phyloP scores from a whole-genome alignment of 2,113 vertebrate species.

The Chionodraco myersi region DNA sequence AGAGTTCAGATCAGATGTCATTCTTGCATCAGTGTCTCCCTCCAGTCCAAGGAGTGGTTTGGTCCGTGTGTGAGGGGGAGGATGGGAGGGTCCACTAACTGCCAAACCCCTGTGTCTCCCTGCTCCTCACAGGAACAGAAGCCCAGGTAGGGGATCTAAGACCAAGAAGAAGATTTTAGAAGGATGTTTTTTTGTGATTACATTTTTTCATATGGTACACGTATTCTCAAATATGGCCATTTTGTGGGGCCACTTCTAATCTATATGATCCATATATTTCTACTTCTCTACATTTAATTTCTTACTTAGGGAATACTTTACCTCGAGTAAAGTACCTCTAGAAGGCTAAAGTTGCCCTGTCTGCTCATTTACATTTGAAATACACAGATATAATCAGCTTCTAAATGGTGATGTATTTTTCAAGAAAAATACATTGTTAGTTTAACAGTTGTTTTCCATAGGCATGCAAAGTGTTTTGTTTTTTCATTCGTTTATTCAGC shows the following conservation, averaged over 20 bases:
- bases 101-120: conserved; percentile 93
- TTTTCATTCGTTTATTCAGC: not conserved
- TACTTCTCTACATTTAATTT: not conserved
- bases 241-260: not conserved
- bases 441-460: no score
- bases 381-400: no score
- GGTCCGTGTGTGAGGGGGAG: conserved; percentile 96
- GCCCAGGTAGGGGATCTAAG: conserved; percentile 94
- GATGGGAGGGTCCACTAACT: conserved; percentile 95
- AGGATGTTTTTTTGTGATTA: not conserved
- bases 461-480: no score
- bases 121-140: conserved; percentile 95
- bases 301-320: no score
- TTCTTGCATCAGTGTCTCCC: conserved; percentile 93
- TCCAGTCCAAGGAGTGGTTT: conserved; percentile 97
- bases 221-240: not conserved
- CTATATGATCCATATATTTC: not conserved
- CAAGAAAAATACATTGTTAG: no score
- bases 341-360: no score
- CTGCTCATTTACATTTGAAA: no score
- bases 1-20: conserved; percentile 46
- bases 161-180: not conserved
- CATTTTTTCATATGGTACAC: not conserved
- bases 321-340: no score
- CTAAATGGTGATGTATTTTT: no score